Evolutionary conservation across 2,888 invertebrate species (phyloP), one percentile per base, ranked within the genome.

Genomic region (Tenthredo livida): DNA sequence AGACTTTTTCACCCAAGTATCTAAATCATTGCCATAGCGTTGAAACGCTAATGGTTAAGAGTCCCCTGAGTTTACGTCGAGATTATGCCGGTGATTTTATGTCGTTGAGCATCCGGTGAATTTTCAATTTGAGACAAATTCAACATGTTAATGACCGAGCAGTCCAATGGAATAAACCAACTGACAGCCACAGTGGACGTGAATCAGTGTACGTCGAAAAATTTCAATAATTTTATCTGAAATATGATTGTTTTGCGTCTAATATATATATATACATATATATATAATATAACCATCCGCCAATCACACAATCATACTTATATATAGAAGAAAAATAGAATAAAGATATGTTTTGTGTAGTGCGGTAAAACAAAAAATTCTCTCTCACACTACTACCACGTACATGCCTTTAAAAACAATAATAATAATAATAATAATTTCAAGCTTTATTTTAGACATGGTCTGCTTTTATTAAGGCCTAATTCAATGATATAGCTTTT

Each of bases 171-270:
- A 67, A 47, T 21, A 82, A 82, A 80, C 29, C 54, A 67, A 77
- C 80, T 70, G 85, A 80, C 82, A 70, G 82, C 85, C 82, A 85
- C 67, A 72, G 85, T 82, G 80, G 85, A 85, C 82, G 21, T 82
- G 82, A 85, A 67, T 67, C 84, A 80, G 72, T 58, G 85, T 85
- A 85, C 25, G 85, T 85, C 78, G 72, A 85, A 37, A 37, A 70
- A 84, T 84, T 75, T 67, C 2, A 65, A 70, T 83, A 67, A 47
- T 67, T 83, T n/a, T 70, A 50, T 65, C 82, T 82, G 65, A 65
- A 43, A 70, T 83, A 37, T 37, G 17, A 10, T 67, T 83, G 83
- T 83, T 80, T 65, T 70, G 83, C 29, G 67, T 67, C 33, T 33
- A 37, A 37, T 37, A n/a, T n/a, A n/a, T n/a, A n/a, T n/a, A n/a